A percentile compares a stretch with the other conserved stretches of the same genome.
These are phyloP conservation scores for Cyclargus thomasi DNA, from an alignment of 1,140 invertebrate species.

Conservation along the genomic window DNA sequence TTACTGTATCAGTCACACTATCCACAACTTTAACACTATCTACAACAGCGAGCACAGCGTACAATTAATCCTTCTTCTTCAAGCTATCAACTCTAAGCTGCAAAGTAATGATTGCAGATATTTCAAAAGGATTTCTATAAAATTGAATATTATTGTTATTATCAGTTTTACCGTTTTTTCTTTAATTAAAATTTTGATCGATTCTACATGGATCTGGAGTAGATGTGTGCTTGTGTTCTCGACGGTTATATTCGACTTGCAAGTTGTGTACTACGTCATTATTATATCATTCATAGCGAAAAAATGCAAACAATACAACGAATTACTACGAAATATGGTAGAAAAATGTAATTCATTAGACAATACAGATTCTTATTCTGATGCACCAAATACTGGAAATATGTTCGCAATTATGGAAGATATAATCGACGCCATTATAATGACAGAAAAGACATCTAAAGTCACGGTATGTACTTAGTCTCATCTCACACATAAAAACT, in stretches of 20 bases:
- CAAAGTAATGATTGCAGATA: constrained; percentile 14
- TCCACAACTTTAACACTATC: constrained; percentile 20
- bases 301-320: constrained; percentile 15
- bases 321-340: constrained; percentile 16
- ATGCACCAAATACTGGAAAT: neutral
- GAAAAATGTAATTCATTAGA: constrained; percentile 14
- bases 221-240: constrained; percentile 21
- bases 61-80: constrained; percentile 19
- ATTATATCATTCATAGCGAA: constrained; percentile 19
- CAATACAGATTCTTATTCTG: neutral
- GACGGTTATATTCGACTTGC: constrained; percentile 23
- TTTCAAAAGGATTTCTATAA: constrained; percentile 9
- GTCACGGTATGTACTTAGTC: constrained; percentile 16
- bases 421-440: constrained; percentile 16
- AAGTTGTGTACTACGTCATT: constrained; percentile 17
- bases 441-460: constrained; percentile 16
- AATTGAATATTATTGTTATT: neutral
- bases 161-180: constrained; percentile 2
- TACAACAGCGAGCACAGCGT: constrained; percentile 13
- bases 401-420: constrained; percentile 17
- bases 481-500: neutral
- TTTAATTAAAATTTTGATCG: constrained; percentile 9
- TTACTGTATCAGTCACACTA: constrained; percentile 21
- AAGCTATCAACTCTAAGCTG: constrained; percentile 19
- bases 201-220: constrained; percentile 19